phyloP scores from a whole-genome alignment of 2,113 vertebrate species.

The Ictidomys tridecemlineatus region DNA sequence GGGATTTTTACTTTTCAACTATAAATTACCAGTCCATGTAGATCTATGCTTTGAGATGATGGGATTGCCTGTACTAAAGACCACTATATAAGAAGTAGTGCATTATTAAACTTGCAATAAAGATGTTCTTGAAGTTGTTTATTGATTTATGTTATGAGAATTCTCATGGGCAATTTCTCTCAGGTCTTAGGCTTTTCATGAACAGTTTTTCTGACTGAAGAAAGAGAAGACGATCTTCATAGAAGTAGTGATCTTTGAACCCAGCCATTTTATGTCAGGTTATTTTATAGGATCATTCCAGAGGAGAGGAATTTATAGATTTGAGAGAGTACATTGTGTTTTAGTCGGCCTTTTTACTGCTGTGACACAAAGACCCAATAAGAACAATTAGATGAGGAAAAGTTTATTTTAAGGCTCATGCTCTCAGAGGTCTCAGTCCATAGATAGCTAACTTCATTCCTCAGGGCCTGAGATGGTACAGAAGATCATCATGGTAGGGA shows the following conservation, averaged over 20 bases:
- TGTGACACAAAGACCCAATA: too few relatives aligned
- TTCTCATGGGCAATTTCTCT: slow-evolving; percentile 1
- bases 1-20: neutral
- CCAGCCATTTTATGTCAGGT: neutral
- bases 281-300: slow-evolving; percentile 55
- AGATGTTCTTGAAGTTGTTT: slow-evolving; percentile 16
- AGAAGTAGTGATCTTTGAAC: slow-evolving; percentile 55
- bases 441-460: too few relatives aligned
- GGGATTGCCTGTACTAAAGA: neutral
- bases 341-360: too few relatives aligned
- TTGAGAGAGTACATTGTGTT: neutral
- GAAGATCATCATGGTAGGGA: too few relatives aligned
- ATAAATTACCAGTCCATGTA: neutral
- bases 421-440: too few relatives aligned
- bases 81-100: neutral
- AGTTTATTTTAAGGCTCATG: too few relatives aligned
- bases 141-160: slow-evolving; percentile 11
- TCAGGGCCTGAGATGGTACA: too few relatives aligned
- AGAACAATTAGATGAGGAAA: too few relatives aligned
- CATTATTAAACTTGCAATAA: neutral
- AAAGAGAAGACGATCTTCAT: slow-evolving; percentile 18
- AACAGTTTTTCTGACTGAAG: slow-evolving; percentile 59
- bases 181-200: slow-evolving; percentile 34
- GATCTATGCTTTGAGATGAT: neutral
- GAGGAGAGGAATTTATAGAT: neutral